Evolutionary conservation across 2,113 vertebrate genomes (phyloP), one percentile per base, ranked within the genome.

Genomic region (Procavia capensis): DNA sequence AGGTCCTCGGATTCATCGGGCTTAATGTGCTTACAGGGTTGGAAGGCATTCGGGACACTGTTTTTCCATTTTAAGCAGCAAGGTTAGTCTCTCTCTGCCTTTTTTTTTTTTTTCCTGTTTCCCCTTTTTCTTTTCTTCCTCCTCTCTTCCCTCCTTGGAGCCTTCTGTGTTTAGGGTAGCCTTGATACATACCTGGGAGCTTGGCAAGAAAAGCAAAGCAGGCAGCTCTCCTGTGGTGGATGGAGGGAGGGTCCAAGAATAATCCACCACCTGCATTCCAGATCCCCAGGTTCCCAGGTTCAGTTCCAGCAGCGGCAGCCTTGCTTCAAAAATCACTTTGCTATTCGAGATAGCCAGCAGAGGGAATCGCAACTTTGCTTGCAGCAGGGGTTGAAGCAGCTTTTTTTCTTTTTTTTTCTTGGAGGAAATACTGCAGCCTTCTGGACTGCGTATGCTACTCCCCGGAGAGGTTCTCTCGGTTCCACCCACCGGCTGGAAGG

Each of bases 361-460:
- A 98, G 99, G 99, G 99, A 98, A 98, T 98, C 98, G 98, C 94
- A 98, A 98, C 97, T 98, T 98, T 97, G 98, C 97, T 95, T 96
- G 98, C 98, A 95, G 96, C 91, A 95, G 96, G 96, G 97, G 96
- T 93, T 97, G 97, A 97, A 96, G 97, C 97, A 96, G 97, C 94
- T 31, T 89, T 96, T 95, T 94, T 90, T 90, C 89, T 96, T 91
- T 92, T 97, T 95, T 98, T 98, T 98, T 98, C 98, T 98, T 98
- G 98, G 99, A 98, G 98, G 99, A 98, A 99, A 99, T 98, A 98
- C 98, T 99, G 99, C 98, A 99, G 98, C 98, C 98, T 99, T 98
- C 99, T 98, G 98, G 98, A 98, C 98, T 99, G 99, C 98, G 98
- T 99, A 98, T 98, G 96, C 97, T 97, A 97, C 98, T 98, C 98